These are phyloP conservation scores for Dysidea cf. avara DNA, from an alignment of 37 sponge, comb jelly and placozoan species.

Conservation along the genomic window DNA sequence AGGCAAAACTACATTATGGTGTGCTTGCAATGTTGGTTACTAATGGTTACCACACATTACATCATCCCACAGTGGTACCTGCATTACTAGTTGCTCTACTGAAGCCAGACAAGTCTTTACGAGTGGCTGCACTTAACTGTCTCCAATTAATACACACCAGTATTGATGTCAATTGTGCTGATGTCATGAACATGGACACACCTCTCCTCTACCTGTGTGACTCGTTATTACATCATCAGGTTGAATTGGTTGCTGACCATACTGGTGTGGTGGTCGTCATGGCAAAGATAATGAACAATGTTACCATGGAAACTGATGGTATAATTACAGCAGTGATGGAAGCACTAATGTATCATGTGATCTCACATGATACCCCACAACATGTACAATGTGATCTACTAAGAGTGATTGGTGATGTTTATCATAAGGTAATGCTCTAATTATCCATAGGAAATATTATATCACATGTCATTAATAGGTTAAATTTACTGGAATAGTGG, in stretches of 20 bases:
- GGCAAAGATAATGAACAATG: not conserved
- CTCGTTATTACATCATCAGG: slow-evolving; percentile 11
- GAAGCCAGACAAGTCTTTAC: slow-evolving; percentile 26
- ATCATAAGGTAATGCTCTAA: slow-evolving; percentile 44
- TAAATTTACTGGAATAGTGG: too few species aligned
- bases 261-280: slow-evolving; percentile 28
- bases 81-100: slow-evolving; percentile 59
- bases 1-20: too few species aligned
- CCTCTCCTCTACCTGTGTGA: slow-evolving; percentile 44
- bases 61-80: slow-evolving; percentile 56
- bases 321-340: not conserved
- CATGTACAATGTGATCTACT: slow-evolving; percentile 30
- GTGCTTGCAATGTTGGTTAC: too few species aligned
- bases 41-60: not conserved
- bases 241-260: slow-evolving; percentile 44
- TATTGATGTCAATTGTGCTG: too few species aligned
- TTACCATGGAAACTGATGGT: not conserved
- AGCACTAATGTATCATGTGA: slow-evolving; percentile 22
- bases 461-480: too few species aligned
- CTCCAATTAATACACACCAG: slow-evolving; percentile 39
- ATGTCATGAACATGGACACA: too few species aligned
- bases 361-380: slow-evolving; percentile 26
- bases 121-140: slow-evolving; percentile 36
- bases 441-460: too few species aligned
- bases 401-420: slow-evolving; percentile 15